These are phyloP conservation scores for Pseudorhombus dupliciocellatus DNA, from an alignment of 2,113 vertebrate species.

Conservation along the genomic window DNA sequence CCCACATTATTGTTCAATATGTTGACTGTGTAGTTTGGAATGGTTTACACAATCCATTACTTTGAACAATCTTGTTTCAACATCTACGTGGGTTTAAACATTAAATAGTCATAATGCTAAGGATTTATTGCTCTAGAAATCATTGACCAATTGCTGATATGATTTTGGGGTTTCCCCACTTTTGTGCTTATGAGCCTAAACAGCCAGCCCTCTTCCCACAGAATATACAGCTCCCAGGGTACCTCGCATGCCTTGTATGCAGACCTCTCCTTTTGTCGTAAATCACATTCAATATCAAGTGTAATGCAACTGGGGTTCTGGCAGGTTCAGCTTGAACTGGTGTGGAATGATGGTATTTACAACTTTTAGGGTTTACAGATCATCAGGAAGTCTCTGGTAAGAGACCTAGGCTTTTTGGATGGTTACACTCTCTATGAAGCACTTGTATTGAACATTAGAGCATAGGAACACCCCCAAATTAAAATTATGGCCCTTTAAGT, in stretches of 20 bases:
- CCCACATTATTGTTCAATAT: conserved; percentile 4
- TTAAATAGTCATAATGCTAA: not conserved
- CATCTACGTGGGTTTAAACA: not conserved
- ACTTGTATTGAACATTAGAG: no score
- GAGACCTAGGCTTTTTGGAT: no score
- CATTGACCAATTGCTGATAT: not conserved
- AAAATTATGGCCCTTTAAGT: no score
- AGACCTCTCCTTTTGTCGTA: not conserved
- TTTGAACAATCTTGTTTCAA: conserved; percentile 3
- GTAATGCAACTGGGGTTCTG: no score
- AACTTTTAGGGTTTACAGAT: no score
- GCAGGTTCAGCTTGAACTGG: no score
- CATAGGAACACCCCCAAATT: no score
- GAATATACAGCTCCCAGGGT: not conserved
- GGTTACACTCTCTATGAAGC: not conserved
- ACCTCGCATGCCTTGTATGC: not conserved
- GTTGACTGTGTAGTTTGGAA: conserved; percentile 13
- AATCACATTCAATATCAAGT: no score
- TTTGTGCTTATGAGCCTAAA: not conserved
- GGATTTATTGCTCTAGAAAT: not conserved
- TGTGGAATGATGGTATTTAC: no score
- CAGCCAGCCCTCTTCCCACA: not conserved
- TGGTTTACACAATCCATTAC: conserved; percentile 2
- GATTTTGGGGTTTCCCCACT: not conserved
- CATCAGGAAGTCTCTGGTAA: no score